Percentiles rank a stretch among this genome's conserved stretches.
Conservation (phyloP, 2,113 vertebrate genomes). For the Eonycteris spelaea region DNA sequence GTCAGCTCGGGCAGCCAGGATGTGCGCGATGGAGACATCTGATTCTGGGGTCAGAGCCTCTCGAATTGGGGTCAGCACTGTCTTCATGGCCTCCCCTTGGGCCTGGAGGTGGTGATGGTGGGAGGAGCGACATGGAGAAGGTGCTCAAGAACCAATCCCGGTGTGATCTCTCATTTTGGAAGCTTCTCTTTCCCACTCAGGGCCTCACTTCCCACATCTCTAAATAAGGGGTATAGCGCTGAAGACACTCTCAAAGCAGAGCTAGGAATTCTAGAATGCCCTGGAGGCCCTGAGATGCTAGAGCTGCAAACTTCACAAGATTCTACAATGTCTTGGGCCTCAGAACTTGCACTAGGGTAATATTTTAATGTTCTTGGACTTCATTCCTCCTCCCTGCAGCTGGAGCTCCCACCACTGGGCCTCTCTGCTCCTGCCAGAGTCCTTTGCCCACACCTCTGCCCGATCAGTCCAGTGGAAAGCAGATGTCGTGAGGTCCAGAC, state of each 20-base stretch:
- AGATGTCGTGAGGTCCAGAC: conserved; percentile 88
- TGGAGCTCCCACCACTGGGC: background rate
- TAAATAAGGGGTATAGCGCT: background rate
- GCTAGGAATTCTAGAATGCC: background rate
- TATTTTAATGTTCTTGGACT: background rate
- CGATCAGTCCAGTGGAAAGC: conserved; percentile 92
- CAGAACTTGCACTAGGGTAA: background rate
- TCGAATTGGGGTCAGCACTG: conserved; percentile 65
- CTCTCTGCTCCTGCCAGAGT: background rate
- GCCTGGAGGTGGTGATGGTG: conserved; percentile 34
- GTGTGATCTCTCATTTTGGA: background rate
- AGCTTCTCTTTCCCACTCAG: background rate
- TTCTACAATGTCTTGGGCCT: background rate
- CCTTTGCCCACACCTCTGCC: conserved; percentile 81
- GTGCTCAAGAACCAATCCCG: background rate
- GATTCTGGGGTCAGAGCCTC: conserved; percentile 45
- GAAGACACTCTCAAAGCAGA: background rate
- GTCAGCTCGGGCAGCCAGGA: conserved; percentile 88
- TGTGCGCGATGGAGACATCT: conserved; percentile 79
- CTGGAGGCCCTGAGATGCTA: background rate
- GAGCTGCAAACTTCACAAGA: background rate
- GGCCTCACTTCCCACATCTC: background rate
- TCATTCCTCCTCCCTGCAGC: background rate
- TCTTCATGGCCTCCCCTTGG: conserved; percentile 62
- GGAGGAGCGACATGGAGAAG: background rate